phyloP scores from a whole-genome alignment of 1,140 invertebrate genomes.

The Drosophila nigrodunni region DNA sequence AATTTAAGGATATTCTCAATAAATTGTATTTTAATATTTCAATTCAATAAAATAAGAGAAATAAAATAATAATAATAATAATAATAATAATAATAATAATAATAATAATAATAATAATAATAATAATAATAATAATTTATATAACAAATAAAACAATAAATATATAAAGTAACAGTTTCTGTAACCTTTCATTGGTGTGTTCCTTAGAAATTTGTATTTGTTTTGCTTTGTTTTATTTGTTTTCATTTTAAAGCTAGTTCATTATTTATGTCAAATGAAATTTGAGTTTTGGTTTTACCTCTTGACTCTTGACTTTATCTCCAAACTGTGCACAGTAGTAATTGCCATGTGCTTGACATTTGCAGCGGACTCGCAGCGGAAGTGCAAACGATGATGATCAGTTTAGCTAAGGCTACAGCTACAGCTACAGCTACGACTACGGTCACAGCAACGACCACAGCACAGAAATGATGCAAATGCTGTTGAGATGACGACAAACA shows the following conservation, averaged over 20 bases:
- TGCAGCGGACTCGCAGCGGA: slow-evolving; percentile 18
- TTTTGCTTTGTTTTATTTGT: too few species aligned
- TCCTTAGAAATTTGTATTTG: too few species aligned
- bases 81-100: too few species aligned
- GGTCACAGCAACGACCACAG: background rate
- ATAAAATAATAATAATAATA: too few species aligned
- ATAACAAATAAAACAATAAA: too few species aligned
- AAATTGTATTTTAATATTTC: too few species aligned
- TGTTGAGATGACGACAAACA: slow-evolving; percentile 49
- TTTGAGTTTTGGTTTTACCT: background rate
- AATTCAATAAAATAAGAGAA: too few species aligned
- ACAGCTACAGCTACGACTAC: background rate
- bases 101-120: too few species aligned
- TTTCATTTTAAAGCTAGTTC: background rate
- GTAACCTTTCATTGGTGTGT: background rate
- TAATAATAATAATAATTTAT: too few species aligned
- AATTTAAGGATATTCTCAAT: too few species aligned
- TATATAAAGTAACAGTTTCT: too few species aligned
- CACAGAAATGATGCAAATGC: slow-evolving; percentile 68
- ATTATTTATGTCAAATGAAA: background rate
- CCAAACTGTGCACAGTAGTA: background rate
- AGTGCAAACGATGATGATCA: slow-evolving; percentile 31
- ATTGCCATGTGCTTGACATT: slow-evolving; percentile 6
- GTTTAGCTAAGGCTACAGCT: slow-evolving; percentile 21
- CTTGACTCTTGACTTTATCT: background rate